These are phyloP conservation scores for Masnerella sp. DNA, from an alignment of 2,888 invertebrate genomes.

Conservation along the genomic window DNA sequence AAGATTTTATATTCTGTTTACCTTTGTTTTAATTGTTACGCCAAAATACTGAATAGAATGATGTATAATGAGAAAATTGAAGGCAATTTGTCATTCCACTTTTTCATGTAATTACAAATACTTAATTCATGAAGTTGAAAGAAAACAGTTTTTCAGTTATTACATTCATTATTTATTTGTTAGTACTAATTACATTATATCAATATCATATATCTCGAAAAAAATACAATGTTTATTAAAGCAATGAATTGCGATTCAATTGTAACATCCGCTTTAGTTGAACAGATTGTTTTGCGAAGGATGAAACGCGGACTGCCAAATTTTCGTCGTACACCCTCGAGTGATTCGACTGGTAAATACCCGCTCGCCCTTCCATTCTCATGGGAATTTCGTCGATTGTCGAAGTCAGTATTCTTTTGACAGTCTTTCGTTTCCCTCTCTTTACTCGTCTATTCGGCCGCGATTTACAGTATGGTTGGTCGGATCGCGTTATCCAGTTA, in stretches of 20 bases:
- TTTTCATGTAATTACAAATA: too few relatives aligned
- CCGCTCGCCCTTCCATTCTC: conserved; percentile 16
- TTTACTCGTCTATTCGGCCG: conserved; percentile 31
- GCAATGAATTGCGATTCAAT: conserved; percentile 12
- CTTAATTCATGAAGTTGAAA: too few relatives aligned
- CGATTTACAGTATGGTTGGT: conserved; percentile 20
- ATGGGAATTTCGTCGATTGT: conserved; percentile 26
- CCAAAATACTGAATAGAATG: conserved; percentile 23
- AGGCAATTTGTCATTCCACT: conserved; percentile 9
- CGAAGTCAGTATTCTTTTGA: conserved; percentile 28
- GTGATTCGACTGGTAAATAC: conserved; percentile 10
- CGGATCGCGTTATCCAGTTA: conserved; percentile 42
- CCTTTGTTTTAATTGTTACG: conserved; percentile 13
- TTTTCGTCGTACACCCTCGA: conserved; percentile 16
- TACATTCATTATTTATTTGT: conserved; percentile 12
- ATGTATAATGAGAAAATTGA: conserved; percentile 17
- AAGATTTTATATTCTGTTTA: conserved; percentile 30
- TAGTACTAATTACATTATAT: too few relatives aligned
- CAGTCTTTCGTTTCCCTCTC: conserved; percentile 37
- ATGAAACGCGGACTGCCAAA: conserved; percentile 18
- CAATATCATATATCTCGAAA: too few relatives aligned
- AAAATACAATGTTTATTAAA: neutral
- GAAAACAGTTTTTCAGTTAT: too few relatives aligned
- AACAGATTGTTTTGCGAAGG: conserved; percentile 16
- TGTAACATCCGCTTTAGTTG: neutral